Percentiles rank a stretch among this genome's conserved stretches.
Conservation (phyloP, 2,797 vertebrate genomes). For the Danio jaintianensis region DNA sequence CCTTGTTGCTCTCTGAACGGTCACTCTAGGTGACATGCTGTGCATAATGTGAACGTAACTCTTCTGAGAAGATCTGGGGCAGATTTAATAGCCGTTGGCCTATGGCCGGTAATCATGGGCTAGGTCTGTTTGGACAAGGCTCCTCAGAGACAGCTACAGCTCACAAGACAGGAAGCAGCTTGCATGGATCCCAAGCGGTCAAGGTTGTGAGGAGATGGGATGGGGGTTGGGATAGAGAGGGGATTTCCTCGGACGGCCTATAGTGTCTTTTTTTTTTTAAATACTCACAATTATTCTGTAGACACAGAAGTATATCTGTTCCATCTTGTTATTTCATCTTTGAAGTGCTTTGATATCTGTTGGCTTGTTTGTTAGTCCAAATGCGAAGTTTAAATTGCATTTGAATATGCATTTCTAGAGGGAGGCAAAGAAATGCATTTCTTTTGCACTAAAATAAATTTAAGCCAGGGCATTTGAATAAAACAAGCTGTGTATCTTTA, state of each 20-base stretch:
- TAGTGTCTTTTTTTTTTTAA: slow-evolving; percentile 44
- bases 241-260: slow-evolving; percentile 74
- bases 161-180: slow-evolving; percentile 86
- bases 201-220: slow-evolving; percentile 73
- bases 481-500: not conserved
- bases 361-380: not conserved
- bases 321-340: slow-evolving; percentile 4
- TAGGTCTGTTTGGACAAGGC: slow-evolving; percentile 69
- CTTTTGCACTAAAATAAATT: not conserved
- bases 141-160: slow-evolving; percentile 74
- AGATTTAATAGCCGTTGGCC: slow-evolving; percentile 52
- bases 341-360: slow-evolving; percentile 27
- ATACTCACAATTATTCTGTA: slow-evolving; percentile 33
- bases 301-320: slow-evolving; percentile 18
- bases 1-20: slow-evolving; percentile 7
- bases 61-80: slow-evolving; percentile 33
- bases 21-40: slow-evolving; percentile 25
- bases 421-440: not conserved
- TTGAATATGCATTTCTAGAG: not conserved
- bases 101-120: slow-evolving; percentile 42
- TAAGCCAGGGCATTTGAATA: too few species aligned
- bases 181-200: slow-evolving; percentile 78
- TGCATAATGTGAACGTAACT: slow-evolving; percentile 34
- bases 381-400: not conserved
- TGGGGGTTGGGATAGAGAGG: slow-evolving; percentile 59